Conservation (phyloP, 2,113 vertebrate genomes). For the Rhinogobius similis region DNA sequence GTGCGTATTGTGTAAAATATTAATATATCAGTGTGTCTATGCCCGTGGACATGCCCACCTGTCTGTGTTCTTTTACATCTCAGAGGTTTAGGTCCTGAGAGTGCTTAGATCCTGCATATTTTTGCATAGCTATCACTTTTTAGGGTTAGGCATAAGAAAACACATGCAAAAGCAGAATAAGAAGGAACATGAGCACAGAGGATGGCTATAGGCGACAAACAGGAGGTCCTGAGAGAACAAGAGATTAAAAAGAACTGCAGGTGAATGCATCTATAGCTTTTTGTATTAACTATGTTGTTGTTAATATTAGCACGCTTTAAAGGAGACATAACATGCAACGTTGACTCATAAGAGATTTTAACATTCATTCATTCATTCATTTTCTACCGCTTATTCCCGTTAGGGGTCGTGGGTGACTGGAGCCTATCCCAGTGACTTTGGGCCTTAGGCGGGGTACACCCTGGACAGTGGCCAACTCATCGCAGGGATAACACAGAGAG, state of each 20-base stretch:
- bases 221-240: constrained; percentile 13
- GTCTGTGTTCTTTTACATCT: constrained; percentile 18
- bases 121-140: constrained; percentile 42
- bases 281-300: background rate
- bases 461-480: too few species aligned
- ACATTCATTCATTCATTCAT: too few species aligned
- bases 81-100: constrained; percentile 14
- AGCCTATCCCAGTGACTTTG: too few species aligned
- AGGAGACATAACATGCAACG: too few species aligned
- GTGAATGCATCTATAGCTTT: constrained; percentile 8
- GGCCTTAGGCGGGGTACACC: too few species aligned
- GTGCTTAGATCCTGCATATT: constrained; percentile 24
- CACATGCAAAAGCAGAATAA: background rate
- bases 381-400: too few species aligned
- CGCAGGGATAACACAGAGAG: too few species aligned
- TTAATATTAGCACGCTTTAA: background rate
- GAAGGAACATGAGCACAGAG: background rate
- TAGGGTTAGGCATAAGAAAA: constrained; percentile 32
- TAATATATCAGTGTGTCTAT: constrained; percentile 23
- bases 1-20: constrained; percentile 14
- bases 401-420: too few species aligned
- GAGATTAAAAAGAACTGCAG: constrained; percentile 46
- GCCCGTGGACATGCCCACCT: constrained; percentile 6
- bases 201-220: background rate
- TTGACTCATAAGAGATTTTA: too few species aligned